Conservation (phyloP, 2,797 vertebrate genomes). For the Arnoldichthys spilopterus region DNA sequence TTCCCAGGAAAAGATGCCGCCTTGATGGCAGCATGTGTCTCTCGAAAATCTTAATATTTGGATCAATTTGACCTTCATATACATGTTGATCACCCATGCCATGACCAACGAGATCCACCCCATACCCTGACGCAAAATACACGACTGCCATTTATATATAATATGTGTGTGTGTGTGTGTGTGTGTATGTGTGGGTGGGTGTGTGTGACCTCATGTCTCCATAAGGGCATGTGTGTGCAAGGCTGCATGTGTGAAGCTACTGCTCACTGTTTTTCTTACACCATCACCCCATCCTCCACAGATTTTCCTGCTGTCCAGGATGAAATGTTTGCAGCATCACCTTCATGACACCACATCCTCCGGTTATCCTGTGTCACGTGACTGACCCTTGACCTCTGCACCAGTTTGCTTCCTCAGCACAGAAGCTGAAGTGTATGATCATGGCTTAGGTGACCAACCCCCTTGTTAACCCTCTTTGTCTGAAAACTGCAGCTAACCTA, state of each 20-base stretch:
- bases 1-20: too few species aligned
- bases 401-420: slow-evolving; percentile 16
- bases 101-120: too few species aligned
- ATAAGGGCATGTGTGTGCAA: background rate
- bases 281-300: slow-evolving; percentile 52
- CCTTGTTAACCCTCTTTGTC: slow-evolving; percentile 77
- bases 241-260: slow-evolving; percentile 8
- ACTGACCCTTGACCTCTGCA: slow-evolving; percentile 16
- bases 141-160: too few species aligned
- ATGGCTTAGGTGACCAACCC: slow-evolving; percentile 65
- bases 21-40: too few species aligned
- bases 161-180: too few species aligned
- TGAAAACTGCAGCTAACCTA: slow-evolving; percentile 69
- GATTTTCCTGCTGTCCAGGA: slow-evolving; percentile 54
- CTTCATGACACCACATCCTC: slow-evolving; percentile 37
- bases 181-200: too few species aligned
- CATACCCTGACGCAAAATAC: too few species aligned
- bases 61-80: too few species aligned
- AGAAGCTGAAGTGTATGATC: slow-evolving; percentile 6
- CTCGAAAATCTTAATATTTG: too few species aligned
- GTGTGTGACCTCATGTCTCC: background rate
- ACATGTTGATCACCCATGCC: too few species aligned
- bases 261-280: slow-evolving; percentile 34
- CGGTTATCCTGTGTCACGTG: slow-evolving; percentile 9
- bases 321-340: slow-evolving; percentile 42